Percentiles rank a stretch among this genome's conserved stretches.
phyloP scores from a whole-genome alignment of 2,888 invertebrate genomes.

The Siphonodentalium dalli region DNA sequence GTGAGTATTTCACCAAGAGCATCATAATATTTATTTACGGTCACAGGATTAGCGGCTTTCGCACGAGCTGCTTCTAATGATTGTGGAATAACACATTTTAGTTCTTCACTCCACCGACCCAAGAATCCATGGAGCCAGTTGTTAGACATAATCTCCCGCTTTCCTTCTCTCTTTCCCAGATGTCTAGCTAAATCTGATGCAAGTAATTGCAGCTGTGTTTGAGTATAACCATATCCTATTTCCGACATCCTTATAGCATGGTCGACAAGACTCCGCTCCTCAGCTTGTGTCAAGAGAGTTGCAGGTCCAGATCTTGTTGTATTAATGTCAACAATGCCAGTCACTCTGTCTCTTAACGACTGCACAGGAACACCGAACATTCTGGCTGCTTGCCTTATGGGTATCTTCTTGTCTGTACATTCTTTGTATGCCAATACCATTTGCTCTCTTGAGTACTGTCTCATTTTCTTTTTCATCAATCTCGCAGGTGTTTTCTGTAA shows the following conservation, averaged over 20 bases:
- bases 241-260: constrained; percentile 1
- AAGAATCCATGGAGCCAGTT: constrained; percentile 2
- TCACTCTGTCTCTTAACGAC: constrained; percentile 4
- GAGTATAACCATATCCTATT: constrained; percentile 2
- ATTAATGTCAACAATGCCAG: background rate
- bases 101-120: background rate
- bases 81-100: background rate
- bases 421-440: no score
- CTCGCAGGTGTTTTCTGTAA: no score
- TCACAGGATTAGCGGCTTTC: background rate
- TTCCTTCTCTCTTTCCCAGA: background rate
- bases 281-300: background rate
- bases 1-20: background rate
- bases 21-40: background rate
- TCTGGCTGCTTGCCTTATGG: no score
- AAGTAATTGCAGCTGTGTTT: background rate
- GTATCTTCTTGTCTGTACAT: no score
- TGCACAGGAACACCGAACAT: no score
- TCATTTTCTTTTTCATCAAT: no score
- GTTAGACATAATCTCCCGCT: background rate
- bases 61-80: background rate
- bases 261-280: constrained; percentile 4
- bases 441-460: no score
- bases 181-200: constrained; percentile 3
- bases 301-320: background rate